phyloP scores from a whole-genome alignment of 2,113 vertebrate species.

The Triplophysa rosa region DNA sequence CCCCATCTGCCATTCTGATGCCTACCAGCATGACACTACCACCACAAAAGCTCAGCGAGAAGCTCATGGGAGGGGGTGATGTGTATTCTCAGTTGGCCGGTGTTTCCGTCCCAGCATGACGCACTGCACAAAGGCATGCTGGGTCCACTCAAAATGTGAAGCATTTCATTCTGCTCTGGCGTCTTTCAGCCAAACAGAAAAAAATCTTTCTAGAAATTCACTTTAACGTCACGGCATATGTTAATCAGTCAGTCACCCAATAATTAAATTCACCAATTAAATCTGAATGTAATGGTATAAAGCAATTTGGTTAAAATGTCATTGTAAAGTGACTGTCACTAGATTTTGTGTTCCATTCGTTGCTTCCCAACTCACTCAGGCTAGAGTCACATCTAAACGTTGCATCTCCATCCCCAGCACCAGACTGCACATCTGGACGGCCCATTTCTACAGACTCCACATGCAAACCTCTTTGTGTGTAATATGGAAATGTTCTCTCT shows the following conservation, averaged over 20 bases:
- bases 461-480: conserved; percentile 7
- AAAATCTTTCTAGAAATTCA: background rate
- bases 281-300: background rate
- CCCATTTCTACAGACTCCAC: conserved; percentile 27
- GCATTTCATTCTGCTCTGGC: background rate
- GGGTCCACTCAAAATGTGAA: background rate
- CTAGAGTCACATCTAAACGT: background rate
- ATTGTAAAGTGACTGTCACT: background rate
- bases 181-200: background rate
- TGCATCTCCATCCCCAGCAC: background rate
- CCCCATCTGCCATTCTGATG: background rate
- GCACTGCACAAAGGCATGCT: background rate
- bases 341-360: background rate
- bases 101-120: conserved; percentile 2
- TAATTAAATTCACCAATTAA: background rate
- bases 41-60: background rate
- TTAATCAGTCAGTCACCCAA: no score
- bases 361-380: no score
- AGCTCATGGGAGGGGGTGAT: background rate
- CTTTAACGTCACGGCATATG: background rate
- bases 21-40: background rate
- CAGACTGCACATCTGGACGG: conserved; percentile 32
- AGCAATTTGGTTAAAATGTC: background rate
- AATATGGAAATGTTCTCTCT: conserved; percentile 41
- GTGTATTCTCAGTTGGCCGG: background rate